Base-by-base conservation (phyloP, 2,888 invertebrate genomes). In the Xylocampa areola region DNA sequence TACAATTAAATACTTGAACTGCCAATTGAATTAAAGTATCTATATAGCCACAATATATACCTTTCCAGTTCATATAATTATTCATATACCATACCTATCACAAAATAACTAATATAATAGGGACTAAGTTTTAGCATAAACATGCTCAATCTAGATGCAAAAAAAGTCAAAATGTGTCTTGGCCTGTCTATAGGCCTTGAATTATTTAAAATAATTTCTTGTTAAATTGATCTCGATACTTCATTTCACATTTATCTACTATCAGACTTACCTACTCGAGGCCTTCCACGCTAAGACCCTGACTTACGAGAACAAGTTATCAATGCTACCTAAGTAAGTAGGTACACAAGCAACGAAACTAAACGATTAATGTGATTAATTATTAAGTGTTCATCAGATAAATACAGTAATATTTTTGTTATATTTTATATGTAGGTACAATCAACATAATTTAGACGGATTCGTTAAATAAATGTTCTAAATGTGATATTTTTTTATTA, bases 381-480 rank as follows among this genome's bases (percentile, higher is more conserved):
- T 73, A 37, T 25, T 74, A 71, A 64, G 68, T 68, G 64, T 75
- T 75, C 64, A 52, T 71, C 54, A 58, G 37, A 63, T 36, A 55
- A 39, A 43, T 40, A 53, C 36, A 54, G 47, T 44, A 51, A 59
- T 72, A 60, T 67, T 76, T 75, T 76, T 76, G 74, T 75, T 74
- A 70, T 74, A 73, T 65, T 66, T 69, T 67, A 64, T 69, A 62
- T 57, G 41, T 49, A 47, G 40, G 54, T 68, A 71, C 69, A 77
- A 68, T 67, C 68, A 66, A 76, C 69, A 57, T 68, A 55, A 72
- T 69, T 64, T 74, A 62, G 65, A 73, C 60, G 29, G 64, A 66
- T 74, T 77, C 83, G 85, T 88, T 87, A 79, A 87, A 86, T 88
- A 87, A 85, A 88, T 81, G 74, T 83, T 77, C 81, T 76, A 60